Evolutionary conservation across 2,113 vertebrate genomes (phyloP), one percentile per base, ranked within the genome.

Genomic region (Anguilla japonica): DNA sequence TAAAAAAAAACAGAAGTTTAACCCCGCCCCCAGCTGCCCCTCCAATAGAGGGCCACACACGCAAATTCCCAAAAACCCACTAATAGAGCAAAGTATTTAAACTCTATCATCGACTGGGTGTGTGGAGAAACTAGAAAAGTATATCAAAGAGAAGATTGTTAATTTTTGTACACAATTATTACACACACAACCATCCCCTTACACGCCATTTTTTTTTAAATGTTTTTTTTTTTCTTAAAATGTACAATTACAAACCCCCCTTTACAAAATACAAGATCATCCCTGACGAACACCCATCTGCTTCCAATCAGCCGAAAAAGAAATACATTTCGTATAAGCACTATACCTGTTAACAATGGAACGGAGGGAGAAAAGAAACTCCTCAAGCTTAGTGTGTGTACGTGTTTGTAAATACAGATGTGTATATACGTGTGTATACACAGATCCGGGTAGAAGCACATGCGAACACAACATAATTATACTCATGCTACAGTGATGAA

Each of bases 131-230:
- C 34, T 75, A 75, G 71, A 75, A 75, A 75, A 75, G 34, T 7
- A 75, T 75, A 75, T 75, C 71, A 75, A 67, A 75, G 71, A 75
- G 26, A 75, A 75, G 5, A 75, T 75, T n/a, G 71, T 75, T 75
- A 34, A 75, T 75, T 75, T 75, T 75, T 75, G 71, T 75, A 75
- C 71, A 75, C 71, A 75, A 34, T 75, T 34, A 71, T 71, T 71
- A 71, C 26, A 34, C n/a, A 67, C 60, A 75, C 26, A 34, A 34
- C 4, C 71, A 75, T 34, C 71, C 71, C 71, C 26, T 75, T 75
- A n/a, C 71, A 29, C 71, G 2, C 71, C 22, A 6, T n/a, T 71
- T 60, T 71, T 60, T 60, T 60, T 60, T 60, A 60, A 71, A n/a
- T 26, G 22, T 26, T 75, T 75, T 75, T 53, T 53, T 53, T 9